Conservation (phyloP, 2,888 invertebrate species). For the Cyclophora punctaria region DNA sequence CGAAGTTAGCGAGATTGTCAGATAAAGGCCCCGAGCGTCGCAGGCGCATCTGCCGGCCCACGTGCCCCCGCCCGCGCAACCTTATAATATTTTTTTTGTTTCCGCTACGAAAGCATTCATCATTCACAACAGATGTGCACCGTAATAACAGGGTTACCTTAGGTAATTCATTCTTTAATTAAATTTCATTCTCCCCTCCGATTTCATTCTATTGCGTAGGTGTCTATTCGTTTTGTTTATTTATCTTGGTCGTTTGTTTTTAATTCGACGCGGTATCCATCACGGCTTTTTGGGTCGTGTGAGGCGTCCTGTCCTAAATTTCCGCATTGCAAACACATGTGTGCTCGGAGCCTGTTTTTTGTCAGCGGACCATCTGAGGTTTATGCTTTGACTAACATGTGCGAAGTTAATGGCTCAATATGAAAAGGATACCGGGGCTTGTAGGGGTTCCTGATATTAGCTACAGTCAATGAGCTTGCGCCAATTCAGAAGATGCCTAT, state of each 20-base stretch:
- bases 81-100: slow-evolving; percentile 47
- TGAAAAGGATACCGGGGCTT: slow-evolving; percentile 41
- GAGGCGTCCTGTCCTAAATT: slow-evolving; percentile 47
- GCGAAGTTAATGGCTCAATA: slow-evolving; percentile 45
- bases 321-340: slow-evolving; percentile 43
- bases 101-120: slow-evolving; percentile 55
- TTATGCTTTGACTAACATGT: slow-evolving; percentile 50
- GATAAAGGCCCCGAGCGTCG: slow-evolving; percentile 57
- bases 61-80: slow-evolving; percentile 63
- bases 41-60: slow-evolving; percentile 69
- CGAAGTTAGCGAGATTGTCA: slow-evolving; percentile 44
- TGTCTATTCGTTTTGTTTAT: slow-evolving; percentile 36
- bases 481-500: slow-evolving; percentile 2
- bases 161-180: slow-evolving; percentile 58
- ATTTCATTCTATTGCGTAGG: slow-evolving; percentile 35
- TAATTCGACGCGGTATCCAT: slow-evolving; percentile 22
- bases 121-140: slow-evolving; percentile 63
- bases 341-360: slow-evolving; percentile 57
- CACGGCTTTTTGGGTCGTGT: slow-evolving; percentile 27
- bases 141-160: slow-evolving; percentile 55
- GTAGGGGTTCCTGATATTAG: slow-evolving; percentile 33
- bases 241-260: slow-evolving; percentile 27
- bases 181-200: slow-evolving; percentile 46
- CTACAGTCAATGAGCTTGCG: slow-evolving; percentile 8
- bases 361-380: slow-evolving; percentile 57